Base-by-base conservation (phyloP, 37 sponge, comb jelly and placozoan genomes). In the Chondrilla cf. caribensis region DNA sequence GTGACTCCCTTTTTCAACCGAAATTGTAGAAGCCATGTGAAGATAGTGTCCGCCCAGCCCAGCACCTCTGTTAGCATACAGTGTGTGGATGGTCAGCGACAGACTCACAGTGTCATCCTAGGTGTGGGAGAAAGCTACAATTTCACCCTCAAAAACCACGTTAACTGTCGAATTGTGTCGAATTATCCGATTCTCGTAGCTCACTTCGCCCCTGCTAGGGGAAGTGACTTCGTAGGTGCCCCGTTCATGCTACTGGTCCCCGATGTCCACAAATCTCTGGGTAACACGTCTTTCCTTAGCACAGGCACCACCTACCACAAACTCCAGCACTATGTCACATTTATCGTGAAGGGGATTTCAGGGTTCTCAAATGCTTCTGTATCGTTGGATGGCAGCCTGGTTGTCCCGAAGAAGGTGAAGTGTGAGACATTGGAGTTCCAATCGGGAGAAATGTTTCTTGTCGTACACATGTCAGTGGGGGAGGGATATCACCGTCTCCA, bases 181-280 rank as follows among this genome's bases (percentile, higher is more conserved):
- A 73, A 7, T 37, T 1, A 42, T 22, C 42, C 76, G 2, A 42
- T 73, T 14, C 76, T 73, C 40, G 76, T 73, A 1, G 41, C 44
- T 21, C 76, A 73, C 42, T 73, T 43, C 44, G 40, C 42, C 7
- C 1, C 17, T 19, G 24, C 15, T 37, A 40, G 24, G 18, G 15
- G 40, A n/a, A 40, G 41, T 40, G 76, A 73, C 2, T 8, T 8
- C 6, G 21, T 40, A 2, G 76, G 76, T 2, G 76, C 38, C 9
- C 76, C 76, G 9, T 73, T 73, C 76, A 73, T 73, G 76, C 25
- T 42, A 17, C 44, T 73, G 22, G 43, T 73, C 31, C 76, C 76
- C 19, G 76, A 73, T 40, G 24, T 1, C 22, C 39, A 40, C 41
- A 73, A 73, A 40, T 39, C 25, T 2, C 24, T 73, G 43, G 44